A percentile compares a stretch with the other conserved stretches of the same genome.
phyloP scores from a whole-genome alignment of 2,888 invertebrate genomes.

The Tenthredo amoena region DNA sequence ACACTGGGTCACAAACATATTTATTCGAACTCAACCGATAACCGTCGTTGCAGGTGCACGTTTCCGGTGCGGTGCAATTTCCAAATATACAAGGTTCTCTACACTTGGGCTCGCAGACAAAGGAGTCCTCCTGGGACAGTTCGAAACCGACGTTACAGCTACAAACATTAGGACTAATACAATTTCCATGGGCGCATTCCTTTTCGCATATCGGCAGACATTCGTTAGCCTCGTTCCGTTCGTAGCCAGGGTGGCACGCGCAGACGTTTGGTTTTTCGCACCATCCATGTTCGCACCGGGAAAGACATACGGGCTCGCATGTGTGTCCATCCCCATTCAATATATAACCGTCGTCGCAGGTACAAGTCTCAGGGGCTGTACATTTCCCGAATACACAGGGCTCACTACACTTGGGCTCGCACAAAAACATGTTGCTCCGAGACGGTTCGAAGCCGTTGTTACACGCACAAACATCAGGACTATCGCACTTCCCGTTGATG shows the following conservation, averaged over 20 bases:
- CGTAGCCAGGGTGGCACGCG: constrained; percentile 47
- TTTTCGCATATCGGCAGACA: constrained; percentile 67
- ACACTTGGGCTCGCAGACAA: constrained; percentile 47
- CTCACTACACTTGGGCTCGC: constrained; percentile 70
- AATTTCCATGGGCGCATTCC: constrained; percentile 68
- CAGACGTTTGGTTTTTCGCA: constrained; percentile 55
- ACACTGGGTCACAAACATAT: constrained; percentile 50
- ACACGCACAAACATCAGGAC: constrained; percentile 74
- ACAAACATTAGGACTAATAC: constrained; percentile 72
- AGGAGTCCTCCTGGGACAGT: constrained; percentile 22
- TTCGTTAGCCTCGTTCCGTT: constrained; percentile 58
- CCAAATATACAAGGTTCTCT: constrained; percentile 63
- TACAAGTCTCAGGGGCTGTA: constrained; percentile 64
- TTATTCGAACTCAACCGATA: constrained; percentile 60
- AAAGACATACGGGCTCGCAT: constrained; percentile 67
- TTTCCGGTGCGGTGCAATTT: constrained; percentile 76
- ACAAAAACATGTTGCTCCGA: constrained; percentile 62
- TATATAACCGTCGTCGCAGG: constrained; percentile 65
- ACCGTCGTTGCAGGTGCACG: constrained; percentile 71
- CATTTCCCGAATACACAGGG: constrained; percentile 71
- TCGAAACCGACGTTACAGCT: constrained; percentile 74
- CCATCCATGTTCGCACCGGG: constrained; percentile 58
- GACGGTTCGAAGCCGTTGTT: neutral
- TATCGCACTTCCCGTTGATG: constrained; percentile 79
- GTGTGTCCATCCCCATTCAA: constrained; percentile 52